Conservation (phyloP, 2,113 vertebrate species). For the Sigmodon hispidus region DNA sequence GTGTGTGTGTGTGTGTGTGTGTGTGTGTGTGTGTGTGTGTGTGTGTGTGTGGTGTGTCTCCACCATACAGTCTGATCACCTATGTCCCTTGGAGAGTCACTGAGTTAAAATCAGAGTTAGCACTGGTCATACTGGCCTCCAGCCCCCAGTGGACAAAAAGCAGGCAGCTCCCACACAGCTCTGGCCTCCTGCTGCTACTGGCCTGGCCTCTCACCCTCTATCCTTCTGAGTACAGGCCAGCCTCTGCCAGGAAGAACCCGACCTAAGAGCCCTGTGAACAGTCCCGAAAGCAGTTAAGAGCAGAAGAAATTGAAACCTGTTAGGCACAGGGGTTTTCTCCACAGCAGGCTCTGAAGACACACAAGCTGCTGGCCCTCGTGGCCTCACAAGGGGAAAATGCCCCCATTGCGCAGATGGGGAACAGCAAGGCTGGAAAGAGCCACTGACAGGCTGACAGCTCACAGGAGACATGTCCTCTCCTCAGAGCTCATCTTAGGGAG, state of each 20-base stretch:
- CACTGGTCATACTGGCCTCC: neutral
- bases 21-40: too few species aligned
- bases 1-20: too few species aligned
- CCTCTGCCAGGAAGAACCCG: neutral
- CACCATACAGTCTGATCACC: neutral
- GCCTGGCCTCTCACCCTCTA: neutral
- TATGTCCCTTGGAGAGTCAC: neutral
- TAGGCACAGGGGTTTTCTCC: neutral
- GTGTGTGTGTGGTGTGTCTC: too few species aligned
- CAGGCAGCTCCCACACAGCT: neutral
- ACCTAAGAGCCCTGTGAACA: neutral
- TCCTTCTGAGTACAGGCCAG: neutral
- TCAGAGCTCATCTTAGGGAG: neutral
- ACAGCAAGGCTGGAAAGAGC: neutral
- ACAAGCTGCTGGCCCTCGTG: neutral
- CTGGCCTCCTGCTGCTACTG: neutral
- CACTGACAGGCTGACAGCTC: neutral
- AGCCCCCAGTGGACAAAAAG: neutral
- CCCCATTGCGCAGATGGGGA: neutral
- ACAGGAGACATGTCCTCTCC: neutral
- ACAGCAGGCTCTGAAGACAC: rapidly evolving
- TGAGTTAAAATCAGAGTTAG: neutral
- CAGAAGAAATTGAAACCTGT: neutral
- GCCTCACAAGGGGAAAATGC: rapidly evolving
- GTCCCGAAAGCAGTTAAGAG: neutral